phyloP scores from a whole-genome alignment of 2,888 invertebrate species.

The Noctua comes region DNA sequence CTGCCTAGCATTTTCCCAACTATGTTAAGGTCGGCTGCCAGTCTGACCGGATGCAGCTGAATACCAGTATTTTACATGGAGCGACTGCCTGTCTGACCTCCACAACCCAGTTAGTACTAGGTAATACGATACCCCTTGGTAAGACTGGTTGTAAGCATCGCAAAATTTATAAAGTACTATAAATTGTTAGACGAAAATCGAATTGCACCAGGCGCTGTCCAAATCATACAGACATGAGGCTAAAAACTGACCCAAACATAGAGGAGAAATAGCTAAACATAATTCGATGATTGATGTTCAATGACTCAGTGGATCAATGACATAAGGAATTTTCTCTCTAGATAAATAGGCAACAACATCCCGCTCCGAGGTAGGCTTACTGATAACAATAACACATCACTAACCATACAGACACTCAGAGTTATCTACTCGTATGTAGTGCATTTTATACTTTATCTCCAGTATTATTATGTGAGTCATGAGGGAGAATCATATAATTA shows the following conservation, averaged over 20 bases:
- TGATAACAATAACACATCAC: conserved; percentile 50
- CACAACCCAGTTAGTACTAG: too few species aligned
- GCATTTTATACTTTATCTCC: conserved; percentile 36
- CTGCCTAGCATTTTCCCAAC: too few species aligned
- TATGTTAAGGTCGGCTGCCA: too few species aligned
- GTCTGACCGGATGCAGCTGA: too few species aligned
- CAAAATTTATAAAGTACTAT: too few species aligned
- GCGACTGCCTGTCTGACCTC: too few species aligned
- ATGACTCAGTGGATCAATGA: conserved; percentile 13
- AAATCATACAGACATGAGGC: background rate
- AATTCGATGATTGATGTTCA: conserved; percentile 22
- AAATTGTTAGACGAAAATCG: too few species aligned
- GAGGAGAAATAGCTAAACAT: background rate
- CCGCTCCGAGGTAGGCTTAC: conserved; percentile 11
- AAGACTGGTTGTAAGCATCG: too few species aligned
- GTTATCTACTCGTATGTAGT: conserved; percentile 54
- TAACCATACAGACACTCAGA: conserved; percentile 34
- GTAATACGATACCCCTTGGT: too few species aligned
- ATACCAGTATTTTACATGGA: too few species aligned
- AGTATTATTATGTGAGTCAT: conserved; percentile 15
- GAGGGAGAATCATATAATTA: conserved; percentile 38
- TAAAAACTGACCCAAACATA: background rate
- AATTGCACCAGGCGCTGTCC: background rate
- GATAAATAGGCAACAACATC: conserved; percentile 21
- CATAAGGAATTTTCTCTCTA: conserved; percentile 38